Evolutionary conservation across 2,113 vertebrate species (phyloP), one percentile per base, ranked within the genome.

Genomic region (Rhadina sibilatrix): DNA sequence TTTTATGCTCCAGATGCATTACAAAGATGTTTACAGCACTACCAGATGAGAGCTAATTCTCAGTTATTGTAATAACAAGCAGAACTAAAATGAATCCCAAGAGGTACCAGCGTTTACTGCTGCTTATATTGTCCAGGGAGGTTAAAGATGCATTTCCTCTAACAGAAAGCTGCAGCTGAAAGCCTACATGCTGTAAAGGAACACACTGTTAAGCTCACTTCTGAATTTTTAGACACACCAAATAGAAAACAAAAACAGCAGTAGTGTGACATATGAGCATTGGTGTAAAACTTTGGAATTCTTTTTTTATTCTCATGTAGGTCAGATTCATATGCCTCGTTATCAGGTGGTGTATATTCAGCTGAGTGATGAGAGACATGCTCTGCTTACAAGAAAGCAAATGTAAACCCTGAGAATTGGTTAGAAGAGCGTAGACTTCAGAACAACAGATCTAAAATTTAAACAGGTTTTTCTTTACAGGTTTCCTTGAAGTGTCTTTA

Each of bases 1-100:
- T 92, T 94, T 90, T 70, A n/a, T 84, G 56, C 72, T 91, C 60
- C 77, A 91, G 37, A 75, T 94, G 65, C 24, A n/a, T 95, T 84
- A 75, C 37, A 64, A n/a, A 79, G 35, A 66, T 91, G 70, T 94
- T 94, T 91, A 82, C 44, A 78, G 8, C 37, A 35, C 40, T 64
- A 46, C 56, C 77, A 89, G 57, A 64, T 89, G 64, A 89, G 69
- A 82, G 44, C 53, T 92, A 84, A 89, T 93, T 77, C 71, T 94
- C 56, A 84, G 18, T 63, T 94, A 44, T 5, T 87, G 77, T 40
- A 84, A 19, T 71, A 91, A 77, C 60, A 69, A 72, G 68, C 59
- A 91, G 84, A 92, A 63, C 56, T 84, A 17, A 80, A 83, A 52
- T 63, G 44, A 91, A 64, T 94, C 72, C 27, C 44, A 13, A 61